Conservation (phyloP, 2,797 vertebrate genomes). For the Delichon dasypus region DNA sequence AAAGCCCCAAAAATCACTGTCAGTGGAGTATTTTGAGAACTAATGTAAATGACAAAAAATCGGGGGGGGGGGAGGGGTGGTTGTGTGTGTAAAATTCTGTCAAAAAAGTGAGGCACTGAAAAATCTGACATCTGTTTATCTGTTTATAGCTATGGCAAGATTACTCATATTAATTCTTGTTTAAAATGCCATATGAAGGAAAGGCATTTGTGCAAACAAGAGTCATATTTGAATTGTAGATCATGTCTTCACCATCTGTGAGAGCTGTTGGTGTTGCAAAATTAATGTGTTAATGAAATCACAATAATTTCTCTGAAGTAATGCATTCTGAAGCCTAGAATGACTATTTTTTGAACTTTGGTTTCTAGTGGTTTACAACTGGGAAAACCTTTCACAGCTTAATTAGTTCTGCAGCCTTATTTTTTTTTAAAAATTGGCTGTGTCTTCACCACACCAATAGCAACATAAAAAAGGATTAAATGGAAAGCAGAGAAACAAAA, state of each 20-base stretch:
- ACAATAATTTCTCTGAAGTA: constrained; percentile 86
- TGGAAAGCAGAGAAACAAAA: constrained; percentile 35
- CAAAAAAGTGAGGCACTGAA: constrained; percentile 76
- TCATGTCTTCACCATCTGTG: constrained; percentile 85
- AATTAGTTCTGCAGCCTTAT: constrained; percentile 78
- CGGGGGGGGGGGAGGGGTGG: neutral
- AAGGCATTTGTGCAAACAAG: constrained; percentile 87
- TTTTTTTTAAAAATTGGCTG: constrained; percentile 70
- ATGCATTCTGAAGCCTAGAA: constrained; percentile 78
- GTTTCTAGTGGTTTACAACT: constrained; percentile 77
- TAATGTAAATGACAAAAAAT: constrained; percentile 62
- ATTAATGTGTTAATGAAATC: constrained; percentile 89
- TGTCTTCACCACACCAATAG: constrained; percentile 69
- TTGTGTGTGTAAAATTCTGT: constrained; percentile 76
- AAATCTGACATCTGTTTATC: constrained; percentile 87
- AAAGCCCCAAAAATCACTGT: constrained; percentile 44
- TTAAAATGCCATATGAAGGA: constrained; percentile 87
- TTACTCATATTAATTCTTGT: constrained; percentile 86
- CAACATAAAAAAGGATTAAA: constrained; percentile 52
- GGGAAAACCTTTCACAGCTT: constrained; percentile 79
- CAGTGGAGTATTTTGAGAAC: constrained; percentile 47
- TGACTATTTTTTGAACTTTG: constrained; percentile 82
- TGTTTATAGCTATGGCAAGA: constrained; percentile 86
- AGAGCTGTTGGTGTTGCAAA: constrained; percentile 86
- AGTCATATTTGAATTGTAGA: constrained; percentile 87